These are phyloP conservation scores for Formica aserva DNA, from an alignment of 2,888 invertebrate species.

Conservation along the genomic window DNA sequence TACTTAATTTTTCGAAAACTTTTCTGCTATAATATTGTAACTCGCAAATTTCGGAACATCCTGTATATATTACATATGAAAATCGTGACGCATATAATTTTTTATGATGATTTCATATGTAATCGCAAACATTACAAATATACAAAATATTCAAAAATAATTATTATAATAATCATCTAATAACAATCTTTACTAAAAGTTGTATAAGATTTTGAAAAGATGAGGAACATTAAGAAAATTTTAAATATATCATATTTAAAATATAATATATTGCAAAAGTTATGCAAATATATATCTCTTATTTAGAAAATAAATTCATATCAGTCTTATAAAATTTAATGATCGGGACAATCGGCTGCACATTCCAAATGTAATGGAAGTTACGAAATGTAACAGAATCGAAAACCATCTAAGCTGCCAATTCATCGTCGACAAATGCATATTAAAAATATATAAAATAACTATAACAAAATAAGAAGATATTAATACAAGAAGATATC, in stretches of 20 bases:
- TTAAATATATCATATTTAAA: background rate
- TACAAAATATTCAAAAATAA: background rate
- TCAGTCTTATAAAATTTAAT: conserved; percentile 14
- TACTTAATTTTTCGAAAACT: background rate
- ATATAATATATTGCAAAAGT: too few relatives aligned
- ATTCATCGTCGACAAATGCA: background rate
- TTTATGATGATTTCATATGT: background rate
- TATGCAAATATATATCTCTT: background rate
- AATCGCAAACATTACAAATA: background rate
- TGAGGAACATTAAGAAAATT: background rate
- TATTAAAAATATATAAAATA: conserved; percentile 12
- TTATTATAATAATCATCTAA: background rate
- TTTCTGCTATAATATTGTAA: background rate
- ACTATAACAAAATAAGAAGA: background rate
- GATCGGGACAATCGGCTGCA: background rate
- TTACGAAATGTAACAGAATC: background rate
- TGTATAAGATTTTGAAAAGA: background rate
- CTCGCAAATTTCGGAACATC: background rate
- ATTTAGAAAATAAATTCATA: background rate
- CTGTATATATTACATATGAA: background rate
- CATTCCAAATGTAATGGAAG: background rate
- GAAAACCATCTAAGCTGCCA: conserved; percentile 37
- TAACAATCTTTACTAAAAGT: background rate
- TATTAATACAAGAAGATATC: background rate
- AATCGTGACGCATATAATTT: background rate